A percentile compares a stretch with the other conserved stretches of the same genome.
Evolutionary conservation across 2,797 vertebrate genomes (phyloP).

Genomic region (Artibeus jamaicensis): DNA sequence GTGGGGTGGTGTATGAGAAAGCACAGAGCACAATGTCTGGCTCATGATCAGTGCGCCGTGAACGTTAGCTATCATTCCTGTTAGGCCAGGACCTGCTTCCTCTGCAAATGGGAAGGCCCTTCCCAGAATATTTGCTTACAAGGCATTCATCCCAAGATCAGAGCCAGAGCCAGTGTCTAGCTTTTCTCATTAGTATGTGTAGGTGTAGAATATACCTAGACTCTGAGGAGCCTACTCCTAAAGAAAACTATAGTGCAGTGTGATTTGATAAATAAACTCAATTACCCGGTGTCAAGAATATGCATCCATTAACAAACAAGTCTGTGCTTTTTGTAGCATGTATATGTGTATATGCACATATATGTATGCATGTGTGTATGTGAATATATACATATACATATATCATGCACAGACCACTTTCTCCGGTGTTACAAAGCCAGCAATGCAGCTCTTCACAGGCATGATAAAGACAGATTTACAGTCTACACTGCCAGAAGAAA

Average conservation of each 20-base stretch:
- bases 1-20: not conserved
- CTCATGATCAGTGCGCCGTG: not conserved
- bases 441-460: not conserved
- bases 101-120: not conserved
- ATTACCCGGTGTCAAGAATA: not conserved
- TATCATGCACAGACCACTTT: not conserved
- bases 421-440: not conserved
- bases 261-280: not conserved
- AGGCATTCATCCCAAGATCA: not conserved
- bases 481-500: not conserved
- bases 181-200: not conserved
- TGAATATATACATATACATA: too few relatives aligned
- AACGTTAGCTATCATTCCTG: not conserved
- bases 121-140: not conserved
- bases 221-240: not conserved
- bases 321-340: not conserved
- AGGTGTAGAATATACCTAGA: not conserved
- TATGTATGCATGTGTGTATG: too few relatives aligned
- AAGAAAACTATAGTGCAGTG: not conserved
- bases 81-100: not conserved
- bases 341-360: too few relatives aligned
- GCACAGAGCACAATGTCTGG: not conserved
- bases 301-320: not conserved
- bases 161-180: not conserved
- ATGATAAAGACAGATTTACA: not conserved